Conservation (phyloP, 2,113 vertebrate species). For the Corythoichthys intestinalis region DNA sequence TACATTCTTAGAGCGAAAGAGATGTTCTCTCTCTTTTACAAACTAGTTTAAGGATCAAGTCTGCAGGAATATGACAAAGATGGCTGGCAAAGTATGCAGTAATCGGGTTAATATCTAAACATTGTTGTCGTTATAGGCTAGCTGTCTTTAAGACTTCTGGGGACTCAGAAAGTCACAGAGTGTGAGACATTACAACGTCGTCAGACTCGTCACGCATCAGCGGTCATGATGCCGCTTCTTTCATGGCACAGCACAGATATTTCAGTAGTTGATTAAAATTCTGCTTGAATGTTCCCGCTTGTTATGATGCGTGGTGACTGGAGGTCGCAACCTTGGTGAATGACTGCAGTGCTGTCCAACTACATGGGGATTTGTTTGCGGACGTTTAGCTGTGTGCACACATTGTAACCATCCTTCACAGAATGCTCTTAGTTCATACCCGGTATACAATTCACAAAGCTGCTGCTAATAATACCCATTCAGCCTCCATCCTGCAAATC, state of each 20-base stretch:
- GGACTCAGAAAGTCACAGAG: conserved; percentile 5
- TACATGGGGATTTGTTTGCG: conserved; percentile 11
- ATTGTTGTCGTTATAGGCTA: conserved; percentile 12
- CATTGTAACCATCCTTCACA: conserved; percentile 22
- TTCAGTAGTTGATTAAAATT: conserved; percentile 37
- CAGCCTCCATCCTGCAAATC: conserved; percentile 44
- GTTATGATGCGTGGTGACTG: conserved; percentile 41
- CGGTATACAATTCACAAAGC: conserved; percentile 29
- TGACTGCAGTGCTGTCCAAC: conserved; percentile 21
- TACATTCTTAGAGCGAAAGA: too few relatives aligned
- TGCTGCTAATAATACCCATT: conserved; percentile 51
- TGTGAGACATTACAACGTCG: conserved; percentile 8
- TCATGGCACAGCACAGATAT: conserved; percentile 25
- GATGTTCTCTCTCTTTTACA: neutral
- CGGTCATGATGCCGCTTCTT: conserved; percentile 24
- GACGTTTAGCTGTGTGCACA: neutral
- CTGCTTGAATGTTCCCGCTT: conserved; percentile 24
- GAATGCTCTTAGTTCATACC: conserved; percentile 34
- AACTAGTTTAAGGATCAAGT: neutral
- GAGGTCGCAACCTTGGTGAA: conserved; percentile 50
- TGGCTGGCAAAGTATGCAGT: neutral
- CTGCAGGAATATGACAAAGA: neutral
- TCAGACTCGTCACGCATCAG: conserved; percentile 12
- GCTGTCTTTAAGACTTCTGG: conserved; percentile 15
- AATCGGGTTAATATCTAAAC: neutral